Conservation (phyloP, 2,797 vertebrate genomes). For the Lateolabrax maculatus region DNA sequence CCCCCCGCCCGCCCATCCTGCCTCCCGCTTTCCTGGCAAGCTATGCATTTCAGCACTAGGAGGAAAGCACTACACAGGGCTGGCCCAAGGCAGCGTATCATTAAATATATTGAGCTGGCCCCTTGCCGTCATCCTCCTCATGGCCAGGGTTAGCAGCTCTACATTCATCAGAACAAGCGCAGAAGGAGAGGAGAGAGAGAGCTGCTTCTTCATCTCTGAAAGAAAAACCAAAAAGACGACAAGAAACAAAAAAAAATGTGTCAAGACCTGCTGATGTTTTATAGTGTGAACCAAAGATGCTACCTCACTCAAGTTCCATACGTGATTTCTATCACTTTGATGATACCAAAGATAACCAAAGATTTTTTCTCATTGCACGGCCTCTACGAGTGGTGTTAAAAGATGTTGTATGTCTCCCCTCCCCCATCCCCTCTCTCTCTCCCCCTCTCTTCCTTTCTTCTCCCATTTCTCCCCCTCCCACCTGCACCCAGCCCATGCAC, state of each 20-base stretch:
- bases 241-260: slow-evolving; percentile 81
- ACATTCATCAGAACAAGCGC: slow-evolving; percentile 87
- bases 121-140: slow-evolving; percentile 88
- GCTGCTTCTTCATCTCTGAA: slow-evolving; percentile 88
- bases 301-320: slow-evolving; percentile 99
- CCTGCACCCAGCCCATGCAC: slow-evolving; percentile 65
- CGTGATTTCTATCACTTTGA: slow-evolving; percentile 99
- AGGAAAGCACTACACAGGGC: slow-evolving; percentile 94
- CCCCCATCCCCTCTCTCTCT: slow-evolving; percentile 41
- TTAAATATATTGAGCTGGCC: slow-evolving; percentile 77
- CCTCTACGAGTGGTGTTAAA: slow-evolving; percentile 91
- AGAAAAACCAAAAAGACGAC: slow-evolving; percentile 73
- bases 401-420: slow-evolving; percentile 84
- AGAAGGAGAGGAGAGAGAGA: slow-evolving; percentile 84
- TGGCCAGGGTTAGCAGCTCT: slow-evolving; percentile 79
- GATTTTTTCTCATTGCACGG: slow-evolving; percentile 95
- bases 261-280: slow-evolving; percentile 97
- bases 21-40: slow-evolving; percentile 67
- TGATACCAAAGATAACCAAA: slow-evolving; percentile 99
- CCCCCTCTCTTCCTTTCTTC: slow-evolving; percentile 36
- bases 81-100: slow-evolving; percentile 70
- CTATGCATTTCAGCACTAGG: slow-evolving; percentile 96
- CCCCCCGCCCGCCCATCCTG: neutral
- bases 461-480: slow-evolving; percentile 47
- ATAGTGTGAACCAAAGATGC: slow-evolving; percentile 99